Conservation (phyloP, 2,888 invertebrate genomes). For the Yponomeuta cagnagella region DNA sequence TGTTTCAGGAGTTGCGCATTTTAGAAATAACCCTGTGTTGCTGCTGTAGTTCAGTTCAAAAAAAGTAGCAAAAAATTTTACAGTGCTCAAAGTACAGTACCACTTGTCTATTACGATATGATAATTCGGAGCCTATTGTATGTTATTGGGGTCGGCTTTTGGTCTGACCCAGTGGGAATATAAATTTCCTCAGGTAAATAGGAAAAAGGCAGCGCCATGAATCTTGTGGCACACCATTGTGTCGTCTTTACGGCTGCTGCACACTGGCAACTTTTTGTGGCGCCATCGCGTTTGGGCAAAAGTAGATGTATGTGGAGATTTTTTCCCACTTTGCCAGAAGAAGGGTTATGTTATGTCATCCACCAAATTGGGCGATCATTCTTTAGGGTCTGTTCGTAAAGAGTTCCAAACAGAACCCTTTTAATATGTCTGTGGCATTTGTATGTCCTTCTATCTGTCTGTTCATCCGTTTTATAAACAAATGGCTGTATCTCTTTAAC, state of each 20-base stretch:
- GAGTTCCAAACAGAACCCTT: too few relatives aligned
- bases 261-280: slow-evolving; percentile 19
- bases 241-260: slow-evolving; percentile 21
- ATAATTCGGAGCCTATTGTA: slow-evolving; percentile 70
- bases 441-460: too few relatives aligned
- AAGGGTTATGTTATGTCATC: not conserved
- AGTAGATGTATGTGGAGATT: too few relatives aligned
- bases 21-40: too few relatives aligned
- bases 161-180: slow-evolving; percentile 59
- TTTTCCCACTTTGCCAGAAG: too few relatives aligned
- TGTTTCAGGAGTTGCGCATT: too few relatives aligned
- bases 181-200: slow-evolving; percentile 70
- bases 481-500: too few relatives aligned
- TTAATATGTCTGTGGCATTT: too few relatives aligned
- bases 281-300: slow-evolving; percentile 14
- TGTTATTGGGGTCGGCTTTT: slow-evolving; percentile 57
- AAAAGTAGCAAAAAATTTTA: not conserved
- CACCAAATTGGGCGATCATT: not conserved
- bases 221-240: slow-evolving; percentile 59
- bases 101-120: slow-evolving; percentile 54
- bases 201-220: slow-evolving; percentile 52
- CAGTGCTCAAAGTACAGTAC: slow-evolving; percentile 26
- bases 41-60: not conserved
- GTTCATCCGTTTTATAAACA: too few relatives aligned
- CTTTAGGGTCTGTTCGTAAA: too few relatives aligned